phyloP scores from a whole-genome alignment of 35 echinoderm and acorn worm species.

The Lytechinus pictus region DNA sequence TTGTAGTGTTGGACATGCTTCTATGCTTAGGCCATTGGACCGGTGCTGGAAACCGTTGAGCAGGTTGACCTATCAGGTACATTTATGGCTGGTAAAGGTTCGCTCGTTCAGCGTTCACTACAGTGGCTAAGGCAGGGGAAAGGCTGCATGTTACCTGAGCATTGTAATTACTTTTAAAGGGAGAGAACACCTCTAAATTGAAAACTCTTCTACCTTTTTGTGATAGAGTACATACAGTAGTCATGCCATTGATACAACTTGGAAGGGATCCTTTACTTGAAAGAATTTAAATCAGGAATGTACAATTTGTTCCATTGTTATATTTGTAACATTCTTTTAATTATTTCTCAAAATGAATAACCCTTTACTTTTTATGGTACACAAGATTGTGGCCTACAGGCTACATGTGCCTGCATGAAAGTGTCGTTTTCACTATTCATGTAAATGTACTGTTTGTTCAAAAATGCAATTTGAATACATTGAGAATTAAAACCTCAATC shows the following conservation, averaged over 20 bases:
- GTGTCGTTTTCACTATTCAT: neutral
- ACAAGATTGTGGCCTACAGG: neutral
- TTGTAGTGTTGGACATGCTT: conserved; percentile 10
- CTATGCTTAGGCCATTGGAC: neutral
- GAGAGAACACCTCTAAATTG: neutral
- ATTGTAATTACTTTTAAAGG: neutral
- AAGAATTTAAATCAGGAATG: no score
- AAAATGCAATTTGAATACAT: no score
- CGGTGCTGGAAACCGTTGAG: neutral
- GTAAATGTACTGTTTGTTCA: neutral
- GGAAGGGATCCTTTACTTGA: no score
- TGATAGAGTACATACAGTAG: no score
- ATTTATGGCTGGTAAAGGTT: neutral
- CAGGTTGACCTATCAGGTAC: conserved; percentile 1
- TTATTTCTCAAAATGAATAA: neutral
- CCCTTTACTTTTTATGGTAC: neutral
- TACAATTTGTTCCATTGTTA: no score
- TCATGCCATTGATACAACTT: no score
- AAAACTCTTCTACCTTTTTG: neutral
- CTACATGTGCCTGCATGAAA: neutral
- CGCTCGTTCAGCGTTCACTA: neutral
- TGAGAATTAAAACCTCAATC: no score
- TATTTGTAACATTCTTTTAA: no score
- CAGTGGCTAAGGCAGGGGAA: neutral
- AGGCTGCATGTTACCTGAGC: neutral